Evolutionary conservation across 1,140 invertebrate genomes (phyloP).

Genomic region (Pseudomyrmex sp.): DNA sequence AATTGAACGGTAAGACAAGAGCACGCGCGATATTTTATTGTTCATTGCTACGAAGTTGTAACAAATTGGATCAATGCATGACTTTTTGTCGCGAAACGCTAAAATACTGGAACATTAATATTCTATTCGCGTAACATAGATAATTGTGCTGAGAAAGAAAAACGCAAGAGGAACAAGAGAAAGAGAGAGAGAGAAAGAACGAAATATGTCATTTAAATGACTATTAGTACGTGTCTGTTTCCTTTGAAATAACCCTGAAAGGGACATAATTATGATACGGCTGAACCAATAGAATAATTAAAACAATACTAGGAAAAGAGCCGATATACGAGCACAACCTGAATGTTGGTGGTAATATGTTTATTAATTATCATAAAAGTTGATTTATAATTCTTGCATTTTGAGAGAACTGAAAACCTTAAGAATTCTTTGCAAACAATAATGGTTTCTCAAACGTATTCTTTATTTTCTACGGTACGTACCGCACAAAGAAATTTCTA

Average conservation of each 20-base stretch:
- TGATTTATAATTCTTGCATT: slow-evolving; percentile 4
- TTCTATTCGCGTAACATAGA: not conserved
- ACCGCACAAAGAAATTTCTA: not conserved
- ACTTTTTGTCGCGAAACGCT: not conserved
- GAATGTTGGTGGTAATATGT: no score
- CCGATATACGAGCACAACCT: no score
- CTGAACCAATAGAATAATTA: not conserved
- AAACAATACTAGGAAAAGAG: no score
- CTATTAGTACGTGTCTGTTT: slow-evolving; percentile 19
- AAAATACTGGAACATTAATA: slow-evolving; percentile 44
- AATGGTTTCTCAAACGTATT: not conserved
- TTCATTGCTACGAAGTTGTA: slow-evolving; percentile 13
- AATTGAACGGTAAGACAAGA: not conserved
- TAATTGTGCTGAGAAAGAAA: no score
- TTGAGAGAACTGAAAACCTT: not conserved
- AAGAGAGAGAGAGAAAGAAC: no score
- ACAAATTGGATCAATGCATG: slow-evolving; percentile 7
- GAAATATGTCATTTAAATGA: slow-evolving; percentile 5
- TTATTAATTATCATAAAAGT: slow-evolving; percentile 12
- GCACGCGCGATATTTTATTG: slow-evolving; percentile 28
- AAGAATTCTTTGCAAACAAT: slow-evolving; percentile 23
- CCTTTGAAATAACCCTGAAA: not conserved
- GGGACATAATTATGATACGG: not conserved
- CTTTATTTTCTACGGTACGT: not conserved
- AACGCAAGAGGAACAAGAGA: no score